Conservation (phyloP, 2,113 vertebrate species). For the Nothoprocta perdicaria region DNA sequence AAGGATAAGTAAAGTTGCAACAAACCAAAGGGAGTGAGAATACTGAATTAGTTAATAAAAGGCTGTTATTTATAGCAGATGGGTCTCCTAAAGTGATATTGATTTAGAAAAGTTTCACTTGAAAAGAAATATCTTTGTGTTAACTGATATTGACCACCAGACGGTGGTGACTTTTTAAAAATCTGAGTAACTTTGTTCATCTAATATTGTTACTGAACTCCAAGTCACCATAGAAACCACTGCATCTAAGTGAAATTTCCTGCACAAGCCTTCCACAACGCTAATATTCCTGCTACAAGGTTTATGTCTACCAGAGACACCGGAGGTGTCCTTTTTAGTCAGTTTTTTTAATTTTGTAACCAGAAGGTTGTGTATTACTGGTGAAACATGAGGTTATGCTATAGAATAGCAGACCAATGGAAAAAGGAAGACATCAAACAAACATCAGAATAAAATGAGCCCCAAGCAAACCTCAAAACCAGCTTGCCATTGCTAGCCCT, state of each 20-base stretch:
- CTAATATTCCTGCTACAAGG: background rate
- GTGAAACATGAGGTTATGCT: background rate
- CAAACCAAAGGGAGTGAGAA: conserved; percentile 39
- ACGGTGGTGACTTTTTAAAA: conserved; percentile 30
- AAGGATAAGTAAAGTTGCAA: conserved; percentile 40
- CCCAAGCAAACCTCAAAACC: background rate
- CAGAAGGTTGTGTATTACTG: background rate
- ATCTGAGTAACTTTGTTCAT: background rate
- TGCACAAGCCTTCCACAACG: background rate
- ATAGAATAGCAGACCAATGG: background rate
- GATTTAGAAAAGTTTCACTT: conserved; percentile 19
- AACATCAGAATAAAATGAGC: accelerated
- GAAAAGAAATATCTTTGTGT: conserved; percentile 33
- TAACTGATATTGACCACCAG: conserved; percentile 25
- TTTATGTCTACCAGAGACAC: background rate
- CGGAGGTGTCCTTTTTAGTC: background rate
- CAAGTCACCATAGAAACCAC: background rate
- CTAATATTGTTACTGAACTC: background rate
- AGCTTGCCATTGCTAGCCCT: background rate
- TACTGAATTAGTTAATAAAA: conserved; percentile 47
- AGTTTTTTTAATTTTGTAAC: background rate
- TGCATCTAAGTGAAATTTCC: background rate
- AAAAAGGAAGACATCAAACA: background rate
- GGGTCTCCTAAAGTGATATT: conserved; percentile 29
- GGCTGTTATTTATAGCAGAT: conserved; percentile 48